A percentile compares a stretch with the other conserved stretches of the same genome.
These are phyloP conservation scores for Eulemur mongoz DNA, from an alignment of 2,797 vertebrate genomes.

Conservation along the genomic window DNA sequence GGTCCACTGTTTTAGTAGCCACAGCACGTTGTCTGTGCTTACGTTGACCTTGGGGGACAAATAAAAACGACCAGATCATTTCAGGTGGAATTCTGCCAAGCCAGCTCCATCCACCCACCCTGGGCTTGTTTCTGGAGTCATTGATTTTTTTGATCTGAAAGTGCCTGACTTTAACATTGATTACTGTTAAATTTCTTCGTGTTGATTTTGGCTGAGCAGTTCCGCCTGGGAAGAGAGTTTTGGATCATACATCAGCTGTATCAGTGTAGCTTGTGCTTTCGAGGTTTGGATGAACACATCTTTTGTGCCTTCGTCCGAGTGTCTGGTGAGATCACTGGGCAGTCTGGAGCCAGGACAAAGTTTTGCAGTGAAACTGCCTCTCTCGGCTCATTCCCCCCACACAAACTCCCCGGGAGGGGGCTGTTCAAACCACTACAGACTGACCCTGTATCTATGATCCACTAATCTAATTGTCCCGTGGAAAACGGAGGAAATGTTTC, in stretches of 20 bases:
- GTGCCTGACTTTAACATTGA: slow-evolving; percentile 55
- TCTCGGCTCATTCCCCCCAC: not conserved
- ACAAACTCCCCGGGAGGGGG: not conserved
- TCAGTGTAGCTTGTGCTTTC: slow-evolving; percentile 36
- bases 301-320: slow-evolving; percentile 4
- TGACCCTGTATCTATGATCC: not conserved
- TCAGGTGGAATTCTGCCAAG: not conserved
- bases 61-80: slow-evolving; percentile 16
- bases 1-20: not conserved
- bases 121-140: not conserved
- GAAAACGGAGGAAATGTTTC: not conserved
- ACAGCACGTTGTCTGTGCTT: not conserved
- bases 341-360: not conserved
- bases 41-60: not conserved
- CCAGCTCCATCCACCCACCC: not conserved
- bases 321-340: not conserved
- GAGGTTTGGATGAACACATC: slow-evolving; percentile 32
- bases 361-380: not conserved
- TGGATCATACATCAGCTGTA: slow-evolving; percentile 49
- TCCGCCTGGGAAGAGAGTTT: slow-evolving; percentile 16
- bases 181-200: slow-evolving; percentile 50
- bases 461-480: not conserved
- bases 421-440: not conserved
- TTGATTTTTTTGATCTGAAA: slow-evolving; percentile 36
- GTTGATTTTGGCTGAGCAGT: slow-evolving; percentile 57